These are phyloP conservation scores for Atethmia centrago DNA, from an alignment of 2,888 invertebrate genomes.

Conservation along the genomic window DNA sequence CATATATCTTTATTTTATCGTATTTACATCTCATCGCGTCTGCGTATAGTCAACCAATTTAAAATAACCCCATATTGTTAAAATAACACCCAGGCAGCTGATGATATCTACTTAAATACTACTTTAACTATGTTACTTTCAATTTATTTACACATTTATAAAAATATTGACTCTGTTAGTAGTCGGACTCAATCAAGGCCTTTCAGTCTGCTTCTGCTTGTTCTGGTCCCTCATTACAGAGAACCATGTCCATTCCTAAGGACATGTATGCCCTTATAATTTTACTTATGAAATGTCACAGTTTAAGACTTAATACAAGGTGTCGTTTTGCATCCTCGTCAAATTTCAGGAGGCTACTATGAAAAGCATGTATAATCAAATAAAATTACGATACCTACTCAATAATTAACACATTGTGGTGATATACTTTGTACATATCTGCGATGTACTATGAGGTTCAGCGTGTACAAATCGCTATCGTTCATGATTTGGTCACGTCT, in stretches of 20 bases:
- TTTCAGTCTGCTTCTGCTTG: not conserved
- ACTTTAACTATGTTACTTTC: not conserved
- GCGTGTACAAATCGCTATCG: conserved; percentile 25
- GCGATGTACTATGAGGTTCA: not conserved
- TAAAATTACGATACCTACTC: too few species aligned
- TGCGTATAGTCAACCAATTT: too few species aligned
- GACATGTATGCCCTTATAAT: not conserved
- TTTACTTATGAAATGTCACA: not conserved
- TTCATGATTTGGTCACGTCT: not conserved
- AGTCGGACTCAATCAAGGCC: not conserved
- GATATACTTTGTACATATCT: not conserved
- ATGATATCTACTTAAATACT: not conserved
- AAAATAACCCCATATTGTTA: not conserved
- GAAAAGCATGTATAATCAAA: too few species aligned
- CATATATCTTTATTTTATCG: too few species aligned
- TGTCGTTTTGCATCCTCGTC: too few species aligned
- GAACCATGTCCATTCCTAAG: not conserved
- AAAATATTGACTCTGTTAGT: not conserved
- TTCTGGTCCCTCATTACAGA: not conserved
- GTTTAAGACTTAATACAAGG: too few species aligned
- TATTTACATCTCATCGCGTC: too few species aligned
- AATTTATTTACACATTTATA: not conserved
- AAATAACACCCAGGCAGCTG: not conserved
- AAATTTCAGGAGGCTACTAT: too few species aligned
- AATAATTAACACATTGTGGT: too few species aligned